Base-by-base conservation (phyloP, 1,140 invertebrate species). In the Neodiprion pinetum region DNA sequence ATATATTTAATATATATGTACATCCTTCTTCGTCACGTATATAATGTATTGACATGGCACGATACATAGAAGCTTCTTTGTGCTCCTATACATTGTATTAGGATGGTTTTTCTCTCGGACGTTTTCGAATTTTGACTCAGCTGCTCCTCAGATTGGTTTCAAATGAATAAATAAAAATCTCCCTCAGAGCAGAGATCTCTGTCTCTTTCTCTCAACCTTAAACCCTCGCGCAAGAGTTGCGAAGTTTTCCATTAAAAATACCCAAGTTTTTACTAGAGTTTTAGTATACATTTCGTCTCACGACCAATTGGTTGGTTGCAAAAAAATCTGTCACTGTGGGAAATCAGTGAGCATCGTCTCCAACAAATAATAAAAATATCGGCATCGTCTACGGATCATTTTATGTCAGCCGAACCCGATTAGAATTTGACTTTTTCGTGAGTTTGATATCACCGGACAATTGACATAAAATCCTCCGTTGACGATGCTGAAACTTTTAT, bases 241-340 rank as follows among this genome's bases (percentile, higher is more conserved):
- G 5, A 40, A 40, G 28, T 40, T 40, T 40, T 40, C 5, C 70
- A 23, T 9, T 9, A 40, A 9, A 71, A 50, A 17, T 71, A 47
- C 48, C 40, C 48, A 71, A 48, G 61, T 50, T 50, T 71, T 71
- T 48, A 50, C 70, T 48, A 50, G 17, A 50, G 70, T 71, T 50
- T 50, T 23, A 71, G 47, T 71, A 48, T 71, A 71, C 70, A 71
- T 50, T 71, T 50, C 61, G 21, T 48, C 48, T 71, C 70, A 48
- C 70, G 28, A 48, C 10, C 11, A 17, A 12, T 50, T 71, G 48
- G 4, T 71, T 71, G 48, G 10, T 71, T 49, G 14, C 61, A 17
- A 17, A 28, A 28, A 71, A 71, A 50, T 71, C 70, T 48, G 49
- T 71, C 47, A 71, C 48, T 71, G 2, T 40, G 28, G 5, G 28